Percentiles rank a stretch among this genome's conserved stretches.
Evolutionary conservation across 2,888 invertebrate genomes (phyloP).

Genomic region (Drosophila ustulata): DNA sequence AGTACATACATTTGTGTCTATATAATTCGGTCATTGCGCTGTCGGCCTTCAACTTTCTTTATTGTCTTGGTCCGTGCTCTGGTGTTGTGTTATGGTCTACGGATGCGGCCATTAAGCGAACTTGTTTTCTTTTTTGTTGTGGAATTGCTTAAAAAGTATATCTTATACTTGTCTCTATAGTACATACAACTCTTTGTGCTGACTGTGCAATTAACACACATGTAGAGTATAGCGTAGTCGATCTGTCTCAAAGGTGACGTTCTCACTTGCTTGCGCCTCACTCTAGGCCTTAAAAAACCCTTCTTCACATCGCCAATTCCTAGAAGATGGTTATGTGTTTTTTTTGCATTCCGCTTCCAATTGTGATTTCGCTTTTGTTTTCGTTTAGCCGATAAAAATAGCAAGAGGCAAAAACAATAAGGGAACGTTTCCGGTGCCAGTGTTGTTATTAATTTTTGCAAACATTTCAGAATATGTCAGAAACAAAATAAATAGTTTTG

Average conservation of each 20-base stretch:
- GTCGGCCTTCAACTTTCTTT: slow-evolving; percentile 80
- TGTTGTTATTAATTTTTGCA: slow-evolving; percentile 19
- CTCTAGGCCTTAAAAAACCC: slow-evolving; percentile 18
- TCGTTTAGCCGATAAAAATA: slow-evolving; percentile 21
- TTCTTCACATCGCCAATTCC: slow-evolving; percentile 33
- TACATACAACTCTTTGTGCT: slow-evolving; percentile 7
- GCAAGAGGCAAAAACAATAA: slow-evolving; percentile 9
- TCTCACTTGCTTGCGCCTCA: not conserved
- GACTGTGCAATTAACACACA: slow-evolving; percentile 6
- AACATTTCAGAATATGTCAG: slow-evolving; percentile 13
- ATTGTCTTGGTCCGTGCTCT: slow-evolving; percentile 36
- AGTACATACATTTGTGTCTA: slow-evolving; percentile 20
- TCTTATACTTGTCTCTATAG: slow-evolving; percentile 8
- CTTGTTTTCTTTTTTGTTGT: slow-evolving; percentile 74
- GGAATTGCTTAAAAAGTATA: slow-evolving; percentile 57
- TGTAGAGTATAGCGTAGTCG: slow-evolving; percentile 9
- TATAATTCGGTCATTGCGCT: slow-evolving; percentile 75
- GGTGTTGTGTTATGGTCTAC: slow-evolving; percentile 48
- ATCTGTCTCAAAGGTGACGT: not conserved
- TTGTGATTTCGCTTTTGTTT: slow-evolving; percentile 31
- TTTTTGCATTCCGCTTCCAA: slow-evolving; percentile 15
- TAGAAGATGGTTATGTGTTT: slow-evolving; percentile 21
- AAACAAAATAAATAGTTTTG: slow-evolving; percentile 10
- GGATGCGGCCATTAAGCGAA: slow-evolving; percentile 73
- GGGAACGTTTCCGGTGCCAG: slow-evolving; percentile 12